These are phyloP conservation scores for Sebastes baramenuke DNA, from an alignment of 2,797 vertebrate species.

Conservation along the genomic window DNA sequence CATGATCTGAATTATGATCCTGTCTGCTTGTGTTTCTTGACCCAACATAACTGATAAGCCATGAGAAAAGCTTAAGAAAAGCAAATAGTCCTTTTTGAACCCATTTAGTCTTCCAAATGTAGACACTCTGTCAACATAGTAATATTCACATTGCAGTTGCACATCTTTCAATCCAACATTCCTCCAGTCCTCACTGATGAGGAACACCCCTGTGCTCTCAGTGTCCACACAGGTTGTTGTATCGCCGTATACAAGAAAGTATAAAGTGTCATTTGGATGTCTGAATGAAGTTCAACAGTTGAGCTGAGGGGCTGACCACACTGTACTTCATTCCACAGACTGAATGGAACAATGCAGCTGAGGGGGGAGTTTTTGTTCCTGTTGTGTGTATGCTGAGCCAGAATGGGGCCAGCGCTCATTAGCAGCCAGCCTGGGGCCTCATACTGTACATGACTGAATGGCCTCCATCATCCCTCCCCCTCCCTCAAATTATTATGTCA, in stretches of 20 bases:
- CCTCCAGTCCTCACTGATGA: neutral
- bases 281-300: neutral
- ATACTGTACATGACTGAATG: conserved; percentile 59
- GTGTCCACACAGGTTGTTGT: neutral
- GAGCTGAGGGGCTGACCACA: neutral
- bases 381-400: conserved; percentile 32
- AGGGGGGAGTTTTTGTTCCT: conserved; percentile 10
- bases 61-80: neutral
- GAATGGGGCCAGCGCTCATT: conserved; percentile 72
- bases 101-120: neutral
- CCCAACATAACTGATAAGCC: neutral
- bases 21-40: neutral
- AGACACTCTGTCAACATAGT: neutral
- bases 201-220: neutral
- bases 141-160: neutral
- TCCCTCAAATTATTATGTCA: conserved; percentile 61
- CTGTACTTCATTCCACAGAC: conserved; percentile 21
- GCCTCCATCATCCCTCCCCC: conserved; percentile 20
- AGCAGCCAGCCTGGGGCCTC: conserved; percentile 53
- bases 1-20: neutral
- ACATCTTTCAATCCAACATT: neutral
- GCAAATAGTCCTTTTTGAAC: neutral
- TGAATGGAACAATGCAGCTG: conserved; percentile 25
- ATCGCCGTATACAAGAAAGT: neutral
- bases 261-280: neutral